phyloP scores from a whole-genome alignment of 2,888 invertebrate species.

The Drosophila macrospina region DNA sequence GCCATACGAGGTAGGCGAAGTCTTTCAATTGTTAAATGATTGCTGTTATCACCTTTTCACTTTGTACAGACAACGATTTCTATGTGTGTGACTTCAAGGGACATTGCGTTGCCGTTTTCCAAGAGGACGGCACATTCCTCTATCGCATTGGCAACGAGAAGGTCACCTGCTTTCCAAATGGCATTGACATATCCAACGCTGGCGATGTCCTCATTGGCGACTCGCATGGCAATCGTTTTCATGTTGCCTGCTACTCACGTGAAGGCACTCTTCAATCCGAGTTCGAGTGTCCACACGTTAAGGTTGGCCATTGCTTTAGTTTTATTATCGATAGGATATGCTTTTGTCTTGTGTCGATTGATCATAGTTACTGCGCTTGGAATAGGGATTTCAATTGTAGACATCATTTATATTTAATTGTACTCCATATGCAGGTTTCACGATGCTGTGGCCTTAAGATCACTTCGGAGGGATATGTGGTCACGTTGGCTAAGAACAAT shows the following conservation, averaged over 20 bases:
- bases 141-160: conserved; percentile 98
- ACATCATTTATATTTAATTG: background rate
- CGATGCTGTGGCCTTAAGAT: conserved; percentile 99
- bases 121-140: conserved; percentile 95
- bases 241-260: conserved; percentile 97
- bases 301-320: conserved; percentile 87
- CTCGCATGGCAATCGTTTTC: conserved; percentile 98
- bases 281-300: conserved; percentile 98
- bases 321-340: too few species aligned
- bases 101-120: conserved; percentile 98
- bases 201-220: conserved; percentile 98
- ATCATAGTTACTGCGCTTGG: background rate
- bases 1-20: conserved; percentile 92
- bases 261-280: conserved; percentile 95
- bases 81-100: conserved; percentile 99
- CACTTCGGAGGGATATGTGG: conserved; percentile 97
- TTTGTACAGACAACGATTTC: conserved; percentile 91
- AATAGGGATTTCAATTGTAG: background rate
- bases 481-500: conserved; percentile 98
- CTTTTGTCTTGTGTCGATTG: too few species aligned
- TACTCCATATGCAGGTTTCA: conserved; percentile 90
- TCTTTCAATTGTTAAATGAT: background rate
- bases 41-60: too few species aligned
- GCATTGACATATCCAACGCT: conserved; percentile 98
- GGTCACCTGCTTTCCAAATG: conserved; percentile 98